These are phyloP conservation scores for Drosophila neotestacea DNA, from an alignment of 2,888 invertebrate genomes.

Conservation along the genomic window DNA sequence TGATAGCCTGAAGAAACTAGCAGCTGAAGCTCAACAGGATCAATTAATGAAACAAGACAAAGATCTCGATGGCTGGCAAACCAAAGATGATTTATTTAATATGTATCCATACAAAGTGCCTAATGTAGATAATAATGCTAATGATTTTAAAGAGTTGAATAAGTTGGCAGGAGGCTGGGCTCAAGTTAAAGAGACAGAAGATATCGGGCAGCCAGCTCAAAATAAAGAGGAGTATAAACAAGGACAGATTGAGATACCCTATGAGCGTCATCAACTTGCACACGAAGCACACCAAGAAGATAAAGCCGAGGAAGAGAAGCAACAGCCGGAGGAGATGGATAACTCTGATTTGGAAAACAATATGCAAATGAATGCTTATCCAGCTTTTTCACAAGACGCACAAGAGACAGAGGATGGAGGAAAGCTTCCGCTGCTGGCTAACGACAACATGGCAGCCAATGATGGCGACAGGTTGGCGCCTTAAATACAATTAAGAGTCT, in stretches of 20 bases:
- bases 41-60: conserved; percentile 14
- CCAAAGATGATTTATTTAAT: conserved; percentile 24
- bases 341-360: conserved; percentile 21
- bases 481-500: conserved; percentile 5
- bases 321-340: conserved; percentile 12
- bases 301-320: not conserved
- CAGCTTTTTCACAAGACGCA: conserved; percentile 17
- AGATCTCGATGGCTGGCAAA: conserved; percentile 29
- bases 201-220: conserved; percentile 12
- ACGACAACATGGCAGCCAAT: conserved; percentile 25
- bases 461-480: conserved; percentile 61
- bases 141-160: conserved; percentile 22
- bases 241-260: not conserved
- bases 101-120: conserved; percentile 34
- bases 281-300: conserved; percentile 3
- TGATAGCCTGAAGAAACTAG: conserved; percentile 32
- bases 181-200: conserved; percentile 4
- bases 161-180: conserved; percentile 16
- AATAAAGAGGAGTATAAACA: conserved; percentile 9
- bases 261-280: conserved; percentile 28
- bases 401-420: conserved; percentile 10
- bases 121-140: not conserved
- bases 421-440: conserved; percentile 12
- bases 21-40: conserved; percentile 27
- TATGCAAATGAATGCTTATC: conserved; percentile 9